Base-by-base conservation (phyloP, 2,888 invertebrate species). In the Pollenia labialis region DNA sequence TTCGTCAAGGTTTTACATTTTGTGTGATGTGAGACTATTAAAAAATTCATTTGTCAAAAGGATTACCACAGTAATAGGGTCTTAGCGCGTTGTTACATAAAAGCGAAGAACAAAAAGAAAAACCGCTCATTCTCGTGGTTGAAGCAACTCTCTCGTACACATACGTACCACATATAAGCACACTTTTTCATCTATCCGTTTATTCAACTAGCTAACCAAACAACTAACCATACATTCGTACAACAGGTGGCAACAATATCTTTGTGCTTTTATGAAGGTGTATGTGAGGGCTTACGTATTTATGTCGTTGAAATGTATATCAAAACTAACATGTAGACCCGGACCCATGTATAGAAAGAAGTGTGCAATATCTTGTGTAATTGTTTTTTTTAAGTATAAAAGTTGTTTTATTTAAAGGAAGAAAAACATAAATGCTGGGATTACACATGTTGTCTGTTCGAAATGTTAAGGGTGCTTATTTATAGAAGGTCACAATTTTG, bases 11-110 rank as follows among this genome's bases (percentile, higher is more conserved):
- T 87, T 81, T 81, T 23, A 85, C 85, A 75, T 76, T 81, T 72
- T 83, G 86, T 83, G 81, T 82, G 82, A 87, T 81, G 85, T 87
- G 83, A 82, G 86, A 88, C 86, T 85, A 87, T 88, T 88, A 88
- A 89, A 89, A 87, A 88, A 87, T 88, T 88, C 83, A 88, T 88
- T 89, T 89, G 87, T 88, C 87, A 88, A 85, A 88, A 77, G 88
- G 89, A 89, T 89, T 88, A 89, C 88, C 68, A 77, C 83, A 86
- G 88, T 88, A 88, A 88, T 88, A 87, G 88, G 83, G 81, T 85
- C 85, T 85, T 83, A 87, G 86, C 86, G 83, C 81, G 72, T 81
- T 87, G 81, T 87, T 68, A 86, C 83, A 86, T 72, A 76, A 83
- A 83, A 76, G 80, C 66, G 83, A 76, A 86, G 71, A 83, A 86